A percentile compares a stretch with the other conserved stretches of the same genome.
These are phyloP conservation scores for Sebastes dallii DNA, from an alignment of 2,797 vertebrate genomes.

Conservation along the genomic window DNA sequence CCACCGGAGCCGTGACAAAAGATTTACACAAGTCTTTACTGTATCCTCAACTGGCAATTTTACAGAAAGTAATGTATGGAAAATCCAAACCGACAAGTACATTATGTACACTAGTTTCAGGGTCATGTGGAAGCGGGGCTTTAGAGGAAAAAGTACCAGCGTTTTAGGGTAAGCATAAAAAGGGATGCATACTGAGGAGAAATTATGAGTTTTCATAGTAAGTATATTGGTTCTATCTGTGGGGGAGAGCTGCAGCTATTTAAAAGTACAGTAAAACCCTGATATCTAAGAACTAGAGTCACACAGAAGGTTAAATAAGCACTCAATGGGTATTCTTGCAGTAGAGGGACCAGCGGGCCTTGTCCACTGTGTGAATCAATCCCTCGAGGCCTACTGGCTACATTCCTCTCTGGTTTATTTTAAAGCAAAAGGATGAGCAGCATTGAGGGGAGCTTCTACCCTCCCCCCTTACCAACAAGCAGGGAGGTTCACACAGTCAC, in stretches of 20 bases:
- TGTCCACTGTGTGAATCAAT: conserved; percentile 57
- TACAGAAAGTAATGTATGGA: neutral
- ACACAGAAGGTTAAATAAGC: conserved; percentile 38
- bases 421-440: conserved; percentile 77
- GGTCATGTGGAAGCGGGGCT: neutral
- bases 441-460: conserved; percentile 44
- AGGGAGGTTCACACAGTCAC: conserved; percentile 58
- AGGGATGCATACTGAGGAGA: neutral
- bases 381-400: conserved; percentile 54
- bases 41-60: neutral
- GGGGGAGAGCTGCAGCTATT: neutral
- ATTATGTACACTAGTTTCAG: neutral
- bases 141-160: neutral
- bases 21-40: conserved; percentile 20
- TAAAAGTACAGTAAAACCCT: conserved; percentile 3
- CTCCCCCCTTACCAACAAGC: conserved; percentile 53
- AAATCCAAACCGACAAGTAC: neutral
- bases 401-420: conserved; percentile 83
- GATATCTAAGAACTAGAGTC: conserved; percentile 21
- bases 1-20: conserved; percentile 4
- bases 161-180: neutral
- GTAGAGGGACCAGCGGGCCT: conserved; percentile 36
- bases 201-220: neutral
- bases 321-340: conserved; percentile 29
- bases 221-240: neutral